A percentile compares a stretch with the other conserved stretches of the same genome.
Evolutionary conservation across 2,888 invertebrate genomes (phyloP).

Genomic region (Ptilodon capucinus): DNA sequence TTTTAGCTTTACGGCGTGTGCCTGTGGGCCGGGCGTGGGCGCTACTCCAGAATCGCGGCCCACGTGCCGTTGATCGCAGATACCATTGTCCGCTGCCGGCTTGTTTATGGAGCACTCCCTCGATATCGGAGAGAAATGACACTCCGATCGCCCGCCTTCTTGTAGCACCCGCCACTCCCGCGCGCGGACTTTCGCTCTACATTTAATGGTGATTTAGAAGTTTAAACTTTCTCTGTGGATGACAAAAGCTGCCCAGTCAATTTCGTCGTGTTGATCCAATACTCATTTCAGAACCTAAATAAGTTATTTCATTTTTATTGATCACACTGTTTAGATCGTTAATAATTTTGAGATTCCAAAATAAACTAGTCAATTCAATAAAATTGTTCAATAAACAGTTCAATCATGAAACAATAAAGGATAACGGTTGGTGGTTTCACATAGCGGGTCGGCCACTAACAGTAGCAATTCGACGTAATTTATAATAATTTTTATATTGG

Average conservation of each 20-base stretch:
- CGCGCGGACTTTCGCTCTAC: slow-evolving; percentile 30
- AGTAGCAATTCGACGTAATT: slow-evolving; percentile 50
- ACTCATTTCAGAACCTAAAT: no score
- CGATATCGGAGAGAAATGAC: slow-evolving; percentile 64
- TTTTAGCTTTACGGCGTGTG: slow-evolving; percentile 66
- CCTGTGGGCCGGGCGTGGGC: slow-evolving; percentile 64
- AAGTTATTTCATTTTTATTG: no score
- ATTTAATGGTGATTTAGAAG: slow-evolving; percentile 23
- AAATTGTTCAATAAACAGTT: slow-evolving; percentile 19
- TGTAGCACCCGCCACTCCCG: slow-evolving; percentile 37
- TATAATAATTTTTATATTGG: slow-evolving; percentile 54
- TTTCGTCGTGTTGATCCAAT: no score
- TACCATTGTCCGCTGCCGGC: slow-evolving; percentile 70
- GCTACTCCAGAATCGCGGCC: slow-evolving; percentile 74
- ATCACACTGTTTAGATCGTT: no score
- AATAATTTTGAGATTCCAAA: neutral
- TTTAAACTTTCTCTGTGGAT: slow-evolving; percentile 10
- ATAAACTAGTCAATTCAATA: neutral
- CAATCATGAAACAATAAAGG: slow-evolving; percentile 31
- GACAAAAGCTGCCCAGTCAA: slow-evolving; percentile 1
- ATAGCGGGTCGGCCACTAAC: slow-evolving; percentile 40
- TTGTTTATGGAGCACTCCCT: slow-evolving; percentile 67
- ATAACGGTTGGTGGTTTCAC: slow-evolving; percentile 32
- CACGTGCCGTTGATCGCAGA: slow-evolving; percentile 72
- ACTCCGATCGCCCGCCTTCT: slow-evolving; percentile 58